Evolutionary conservation across 2,888 invertebrate species (phyloP).

Genomic region (Andricus quercusramuli): DNA sequence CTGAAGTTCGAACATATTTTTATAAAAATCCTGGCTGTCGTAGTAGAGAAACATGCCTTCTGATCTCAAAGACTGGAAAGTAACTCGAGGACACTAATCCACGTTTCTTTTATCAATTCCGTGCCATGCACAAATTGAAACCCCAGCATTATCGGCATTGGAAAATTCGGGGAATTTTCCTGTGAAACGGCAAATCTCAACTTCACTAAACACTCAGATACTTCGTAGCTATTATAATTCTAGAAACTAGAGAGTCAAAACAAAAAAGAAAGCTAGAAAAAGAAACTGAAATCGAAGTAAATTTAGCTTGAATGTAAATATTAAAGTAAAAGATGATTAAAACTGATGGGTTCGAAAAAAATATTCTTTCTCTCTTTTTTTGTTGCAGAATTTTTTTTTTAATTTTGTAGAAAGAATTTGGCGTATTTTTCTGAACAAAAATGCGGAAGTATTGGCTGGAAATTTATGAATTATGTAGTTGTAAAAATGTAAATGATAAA

Average conservation of each 20-base stretch:
- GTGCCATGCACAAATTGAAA: background rate
- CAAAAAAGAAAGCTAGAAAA: background rate
- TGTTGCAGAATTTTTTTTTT: too few relatives aligned
- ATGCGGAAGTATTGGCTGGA: background rate
- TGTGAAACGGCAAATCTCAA: background rate
- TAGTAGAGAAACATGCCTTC: conserved; percentile 62
- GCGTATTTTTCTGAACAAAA: background rate
- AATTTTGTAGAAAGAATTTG: background rate
- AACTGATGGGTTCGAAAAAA: background rate
- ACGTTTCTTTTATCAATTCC: conserved; percentile 14
- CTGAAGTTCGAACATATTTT: conserved; percentile 73
- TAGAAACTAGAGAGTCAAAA: background rate
- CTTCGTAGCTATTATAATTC: background rate
- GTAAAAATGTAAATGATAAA: conserved; percentile 5
- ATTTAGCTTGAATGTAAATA: background rate
- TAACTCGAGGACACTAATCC: conserved; percentile 12
- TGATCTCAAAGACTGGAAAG: conserved; percentile 17
- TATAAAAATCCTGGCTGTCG: conserved; percentile 67
- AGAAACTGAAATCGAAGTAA: background rate
- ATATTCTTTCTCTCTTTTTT: too few relatives aligned
- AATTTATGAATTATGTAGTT: background rate
- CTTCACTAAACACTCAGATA: conserved; percentile 8
- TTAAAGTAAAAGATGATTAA: background rate
- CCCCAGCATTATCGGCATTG: background rate
- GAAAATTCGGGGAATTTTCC: conserved; percentile 32